phyloP scores from a whole-genome alignment of 2,888 invertebrate genomes.

The Protophormia terraenovae region DNA sequence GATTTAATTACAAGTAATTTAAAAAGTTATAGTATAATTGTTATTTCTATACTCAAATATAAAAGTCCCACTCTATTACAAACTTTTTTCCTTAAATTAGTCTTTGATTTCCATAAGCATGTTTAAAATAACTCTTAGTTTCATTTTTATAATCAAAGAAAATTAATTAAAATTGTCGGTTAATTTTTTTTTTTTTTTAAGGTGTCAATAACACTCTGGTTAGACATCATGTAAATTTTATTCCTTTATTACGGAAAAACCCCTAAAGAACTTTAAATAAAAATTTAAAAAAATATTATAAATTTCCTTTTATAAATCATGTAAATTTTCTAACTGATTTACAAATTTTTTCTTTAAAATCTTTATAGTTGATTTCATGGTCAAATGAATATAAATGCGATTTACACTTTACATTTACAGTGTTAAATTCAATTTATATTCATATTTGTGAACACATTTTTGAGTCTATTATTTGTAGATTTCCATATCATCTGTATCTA shows the following conservation, averaged over 20 bases:
- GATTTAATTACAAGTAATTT: too few species aligned
- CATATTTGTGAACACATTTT: slow-evolving; percentile 74
- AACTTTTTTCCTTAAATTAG: too few species aligned
- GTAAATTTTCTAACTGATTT: neutral
- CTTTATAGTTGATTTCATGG: slow-evolving; percentile 69
- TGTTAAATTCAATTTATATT: slow-evolving; percentile 78
- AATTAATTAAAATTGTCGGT: slow-evolving; percentile 38
- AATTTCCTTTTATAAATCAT: neutral
- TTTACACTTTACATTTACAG: slow-evolving; percentile 73
- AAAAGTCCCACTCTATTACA: too few species aligned
- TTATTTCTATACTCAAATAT: too few species aligned
- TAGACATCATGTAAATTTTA: neutral
- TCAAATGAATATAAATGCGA: slow-evolving; percentile 76
- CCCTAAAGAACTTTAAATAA: neutral
- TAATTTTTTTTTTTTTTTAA: neutral
- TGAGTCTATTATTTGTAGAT: slow-evolving; percentile 75
- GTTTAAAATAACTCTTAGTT: neutral
- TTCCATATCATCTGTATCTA: slow-evolving; percentile 71
- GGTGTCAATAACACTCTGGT: slow-evolving; percentile 23
- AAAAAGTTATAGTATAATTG: too few species aligned
- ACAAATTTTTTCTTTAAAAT: neutral
- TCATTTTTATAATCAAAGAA: neutral
- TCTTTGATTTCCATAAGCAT: too few species aligned
- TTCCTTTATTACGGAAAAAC: neutral
- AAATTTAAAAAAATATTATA: neutral